These are phyloP conservation scores for Odocoileus hemionus DNA, from an alignment of 2,113 vertebrate genomes.

Conservation along the genomic window DNA sequence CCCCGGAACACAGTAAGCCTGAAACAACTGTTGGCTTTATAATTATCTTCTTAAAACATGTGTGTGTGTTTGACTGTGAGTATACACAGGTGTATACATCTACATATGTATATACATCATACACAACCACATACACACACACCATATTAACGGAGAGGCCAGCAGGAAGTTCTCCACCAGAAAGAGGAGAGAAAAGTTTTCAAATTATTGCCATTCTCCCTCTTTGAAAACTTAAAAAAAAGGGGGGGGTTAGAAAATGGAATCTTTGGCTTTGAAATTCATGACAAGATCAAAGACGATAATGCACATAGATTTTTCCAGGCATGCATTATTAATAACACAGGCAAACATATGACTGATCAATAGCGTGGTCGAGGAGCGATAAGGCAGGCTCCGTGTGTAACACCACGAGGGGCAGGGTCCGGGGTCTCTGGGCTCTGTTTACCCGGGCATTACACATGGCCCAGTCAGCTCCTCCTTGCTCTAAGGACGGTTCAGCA, in stretches of 20 bases:
- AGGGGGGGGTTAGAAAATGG: conserved; percentile 55
- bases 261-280: conserved; percentile 80
- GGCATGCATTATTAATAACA: conserved; percentile 85
- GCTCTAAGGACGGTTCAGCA: fast-evolving
- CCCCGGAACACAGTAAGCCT: conserved; percentile 70
- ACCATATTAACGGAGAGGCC: conserved; percentile 70
- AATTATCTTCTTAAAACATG: conserved; percentile 53
- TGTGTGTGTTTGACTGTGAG: not conserved
- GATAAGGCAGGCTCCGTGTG: not conserved
- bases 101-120: fast-evolving
- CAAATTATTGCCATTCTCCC: conserved; percentile 67
- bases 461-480: not conserved
- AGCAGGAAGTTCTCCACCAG: conserved; percentile 57
- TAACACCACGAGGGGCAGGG: not conserved
- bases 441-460: not conserved
- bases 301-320: conserved; percentile 85
- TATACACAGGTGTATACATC: fast-evolving
- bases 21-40: conserved; percentile 63
- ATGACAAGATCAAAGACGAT: conserved; percentile 83
- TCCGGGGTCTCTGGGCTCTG: not conserved
- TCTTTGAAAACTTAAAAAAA: conserved; percentile 68
- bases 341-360: conserved; percentile 76
- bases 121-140: not conserved
- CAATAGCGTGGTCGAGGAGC: conserved; percentile 78
- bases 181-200: conserved; percentile 47